phyloP scores from a whole-genome alignment of 2,888 invertebrate genomes.

The Parascotia fuliginaria region DNA sequence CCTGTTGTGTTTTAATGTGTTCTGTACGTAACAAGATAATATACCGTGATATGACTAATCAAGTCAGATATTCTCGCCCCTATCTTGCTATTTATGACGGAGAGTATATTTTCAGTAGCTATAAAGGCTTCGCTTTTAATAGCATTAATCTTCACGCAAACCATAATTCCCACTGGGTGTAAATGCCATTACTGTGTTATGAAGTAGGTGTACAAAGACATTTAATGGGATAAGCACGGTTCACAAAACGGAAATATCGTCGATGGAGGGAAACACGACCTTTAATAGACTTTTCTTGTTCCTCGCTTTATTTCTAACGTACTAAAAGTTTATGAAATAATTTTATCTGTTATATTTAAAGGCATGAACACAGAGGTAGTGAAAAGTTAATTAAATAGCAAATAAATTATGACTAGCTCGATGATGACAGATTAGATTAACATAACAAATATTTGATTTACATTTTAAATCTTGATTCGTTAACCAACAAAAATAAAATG shows the following conservation, averaged over 20 bases:
- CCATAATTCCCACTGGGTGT: slow-evolving; percentile 25
- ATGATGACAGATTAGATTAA: too few relatives aligned
- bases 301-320: slow-evolving; percentile 21
- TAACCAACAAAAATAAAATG: too few relatives aligned
- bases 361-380: background rate
- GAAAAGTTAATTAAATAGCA: background rate
- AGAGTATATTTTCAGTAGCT: slow-evolving; percentile 8
- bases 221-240: slow-evolving; percentile 49
- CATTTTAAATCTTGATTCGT: too few relatives aligned
- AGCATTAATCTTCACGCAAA: slow-evolving; percentile 20
- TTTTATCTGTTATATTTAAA: slow-evolving; percentile 10
- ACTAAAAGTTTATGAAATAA: slow-evolving; percentile 18
- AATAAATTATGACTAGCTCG: too few relatives aligned
- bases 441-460: too few relatives aligned
- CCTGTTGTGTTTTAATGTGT: too few relatives aligned
- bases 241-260: slow-evolving; percentile 41
- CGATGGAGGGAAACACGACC: slow-evolving; percentile 45
- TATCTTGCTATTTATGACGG: background rate
- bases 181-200: slow-evolving; percentile 48
- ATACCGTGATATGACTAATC: slow-evolving; percentile 4
- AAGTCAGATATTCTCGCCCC: background rate
- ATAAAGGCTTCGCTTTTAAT: slow-evolving; percentile 19
- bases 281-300: slow-evolving; percentile 61
- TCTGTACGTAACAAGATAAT: slow-evolving; percentile 1
- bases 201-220: slow-evolving; percentile 33